A percentile compares a stretch with the other conserved stretches of the same genome.
Evolutionary conservation across 2,113 vertebrate species (phyloP).

Genomic region (Amphiprion ocellaris): DNA sequence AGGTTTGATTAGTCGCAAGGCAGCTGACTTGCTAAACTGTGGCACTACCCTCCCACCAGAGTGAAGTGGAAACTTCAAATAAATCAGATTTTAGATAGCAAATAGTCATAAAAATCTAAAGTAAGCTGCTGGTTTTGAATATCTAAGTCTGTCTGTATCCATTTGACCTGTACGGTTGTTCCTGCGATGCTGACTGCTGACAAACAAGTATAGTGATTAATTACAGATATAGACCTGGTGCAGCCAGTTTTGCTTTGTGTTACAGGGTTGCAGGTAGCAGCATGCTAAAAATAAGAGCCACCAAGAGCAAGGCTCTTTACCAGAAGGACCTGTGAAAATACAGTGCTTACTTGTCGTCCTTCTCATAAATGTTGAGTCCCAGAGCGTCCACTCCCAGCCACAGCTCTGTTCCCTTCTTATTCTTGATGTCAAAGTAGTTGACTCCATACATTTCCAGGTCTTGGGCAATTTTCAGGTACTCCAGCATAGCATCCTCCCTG

Average conservation of each 20-base stretch:
- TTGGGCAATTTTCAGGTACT: slow-evolving; percentile 97
- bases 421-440: slow-evolving; percentile 99
- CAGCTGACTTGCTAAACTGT: slow-evolving; percentile 9
- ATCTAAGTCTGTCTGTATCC: neutral
- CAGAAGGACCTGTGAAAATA: neutral
- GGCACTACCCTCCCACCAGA: slow-evolving; percentile 10
- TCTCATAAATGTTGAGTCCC: slow-evolving; percentile 97
- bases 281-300: neutral
- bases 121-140: neutral
- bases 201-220: slow-evolving; percentile 51
- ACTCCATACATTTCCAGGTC: slow-evolving; percentile 99
- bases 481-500: slow-evolving; percentile 95
- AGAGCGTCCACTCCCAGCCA: slow-evolving; percentile 96
- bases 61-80: neutral
- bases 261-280: slow-evolving; percentile 12
- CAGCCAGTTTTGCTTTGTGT: slow-evolving; percentile 45
- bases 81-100: neutral
- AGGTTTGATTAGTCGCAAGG: slow-evolving; percentile 31
- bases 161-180: slow-evolving; percentile 29
- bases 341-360: slow-evolving; percentile 92
- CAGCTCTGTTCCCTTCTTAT: slow-evolving; percentile 97
- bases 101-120: neutral
- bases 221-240: slow-evolving; percentile 33
- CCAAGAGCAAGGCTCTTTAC: neutral
- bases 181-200: slow-evolving; percentile 37